Percentiles rank a stretch among this genome's conserved stretches.
Conservation (phyloP, 2,797 vertebrate genomes). For the Monodelphis domestica region DNA sequence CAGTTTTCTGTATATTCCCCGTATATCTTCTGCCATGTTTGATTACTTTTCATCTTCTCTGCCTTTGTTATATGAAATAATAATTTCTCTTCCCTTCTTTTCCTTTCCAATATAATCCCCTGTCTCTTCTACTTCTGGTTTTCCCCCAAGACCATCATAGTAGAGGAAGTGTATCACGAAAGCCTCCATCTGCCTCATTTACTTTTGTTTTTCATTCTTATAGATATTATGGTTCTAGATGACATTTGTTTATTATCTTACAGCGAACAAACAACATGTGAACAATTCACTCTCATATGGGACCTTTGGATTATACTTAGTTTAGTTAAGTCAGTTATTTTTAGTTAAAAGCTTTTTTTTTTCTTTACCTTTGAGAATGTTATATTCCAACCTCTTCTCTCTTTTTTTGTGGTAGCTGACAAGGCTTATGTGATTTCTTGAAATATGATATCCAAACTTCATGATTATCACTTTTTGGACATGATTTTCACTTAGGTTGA, state of each 20-base stretch:
- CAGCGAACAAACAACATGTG: not conserved
- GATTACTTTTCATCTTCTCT: not conserved
- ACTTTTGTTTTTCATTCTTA: not conserved
- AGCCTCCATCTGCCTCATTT: not conserved
- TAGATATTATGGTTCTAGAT: not conserved
- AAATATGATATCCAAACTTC: not conserved
- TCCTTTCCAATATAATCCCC: not conserved
- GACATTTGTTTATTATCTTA: not conserved
- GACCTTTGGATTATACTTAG: not conserved
- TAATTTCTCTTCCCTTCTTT: not conserved
- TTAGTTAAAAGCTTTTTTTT: not conserved
- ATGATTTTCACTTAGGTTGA: not conserved
- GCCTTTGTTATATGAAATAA: not conserved
- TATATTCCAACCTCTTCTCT: not conserved
- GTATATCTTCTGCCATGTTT: not conserved
- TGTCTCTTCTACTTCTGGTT: not conserved
- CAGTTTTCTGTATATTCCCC: not conserved
- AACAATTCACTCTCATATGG: not conserved
- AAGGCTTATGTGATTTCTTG: not conserved
- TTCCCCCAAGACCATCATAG: not conserved
- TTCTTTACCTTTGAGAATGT: not conserved
- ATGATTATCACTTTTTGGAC: not conserved
- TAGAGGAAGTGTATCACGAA: not conserved
- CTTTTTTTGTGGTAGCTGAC: not conserved
- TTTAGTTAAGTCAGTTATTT: not conserved